Evolutionary conservation across 2,797 vertebrate genomes (phyloP), one percentile per base, ranked within the genome.

Genomic region (Garrulus glandarius): DNA sequence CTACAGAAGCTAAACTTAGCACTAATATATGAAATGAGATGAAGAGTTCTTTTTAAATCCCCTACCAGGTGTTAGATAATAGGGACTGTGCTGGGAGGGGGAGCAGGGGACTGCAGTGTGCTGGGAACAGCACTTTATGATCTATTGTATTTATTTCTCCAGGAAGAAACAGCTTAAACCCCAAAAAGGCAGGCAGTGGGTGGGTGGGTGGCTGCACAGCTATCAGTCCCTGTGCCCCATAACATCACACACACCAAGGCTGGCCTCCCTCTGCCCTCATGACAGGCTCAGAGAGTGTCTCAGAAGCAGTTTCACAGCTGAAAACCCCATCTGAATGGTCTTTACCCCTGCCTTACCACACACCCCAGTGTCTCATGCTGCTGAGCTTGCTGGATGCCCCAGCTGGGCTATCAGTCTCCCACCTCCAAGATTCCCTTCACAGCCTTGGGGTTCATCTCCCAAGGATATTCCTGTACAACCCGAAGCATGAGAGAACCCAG

Each of bases 1-100:
- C 93, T 92, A 13, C 72, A 52, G 88, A 68, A 87, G 80, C 93
- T 94, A 94, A 96, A 93, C 84, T 94, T 95, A 79, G 95, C 78
- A 3, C 36, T 27, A 19, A 52, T 50, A 15, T 11, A 32, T 11
- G 47, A 91, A 79, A 70, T 3, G 56, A 82, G 85, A 72, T n/a
- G 72, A 90, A 86, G 64, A 84, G 56, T 20, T 61, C 56, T 87
- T 92, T 87, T 89, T 14, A 67, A 67, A 79, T 77, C 84, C 74
- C 78, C 75, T 69, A 1, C 20, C 77, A 59, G 76, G 75, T 61
- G 77, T 88, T 87, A 46, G 91, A 36, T 80, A 92, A 92, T 46
- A 6, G 12, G 39, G 55, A 9, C 65, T 13, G 87, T 29, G 49
- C 74, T 61, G 87, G 52, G 81, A 46, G 43, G 61, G 56, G 39